Evolutionary conservation across 2,113 vertebrate species (phyloP), one percentile per base, ranked within the genome.

Genomic region (Vicugna pacos): DNA sequence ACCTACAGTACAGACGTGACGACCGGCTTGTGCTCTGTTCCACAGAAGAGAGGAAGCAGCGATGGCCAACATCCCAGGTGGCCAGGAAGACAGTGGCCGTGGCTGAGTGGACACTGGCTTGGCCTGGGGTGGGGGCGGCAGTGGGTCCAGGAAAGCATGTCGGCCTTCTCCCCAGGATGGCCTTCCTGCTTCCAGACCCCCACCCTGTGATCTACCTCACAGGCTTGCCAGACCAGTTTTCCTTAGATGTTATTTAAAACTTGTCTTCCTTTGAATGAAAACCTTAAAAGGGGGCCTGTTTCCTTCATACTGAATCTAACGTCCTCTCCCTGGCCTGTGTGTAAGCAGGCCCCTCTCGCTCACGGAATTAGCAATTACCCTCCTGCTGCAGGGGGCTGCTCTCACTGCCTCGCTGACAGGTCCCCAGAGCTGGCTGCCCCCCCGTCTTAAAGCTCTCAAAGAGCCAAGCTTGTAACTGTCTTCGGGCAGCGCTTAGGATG

Each of bases 1-100:
- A 14, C 38, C 72, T 93, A 24, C 32, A 42, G 7, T 7, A 35
- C 15, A 54, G 54, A 30, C 12, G 7, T 8, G 20, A 46, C 3
- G 8, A 8, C 32, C 1, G 8, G 17, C 8, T 0, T 15, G 13
- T 15, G 14, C 5, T n/a, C 0, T 3, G 22, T 4, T 48, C n/a
- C 15, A 12, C 1, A 9, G 17, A 65, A 6, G 6, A n/a, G 7
- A 8, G 50, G 60, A 50, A 48, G 62, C 13, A 50, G 35, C 1
- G 20, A 16, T 30, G 0, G 1, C 30, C 35, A 16, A 26, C 24
- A 42, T 1, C 2, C 1, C 4, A 2, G 15, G 22, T 4, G 8
- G 26, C 54, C 14, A 4, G 11, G 50, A 85, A 60, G 28, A 52
- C 3, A 42, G 10, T 0, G 10, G 24, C 8, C 3, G 12, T 30